Evolutionary conservation across 2,888 invertebrate genomes (phyloP).

Genomic region (Pimpla rufipes): DNA sequence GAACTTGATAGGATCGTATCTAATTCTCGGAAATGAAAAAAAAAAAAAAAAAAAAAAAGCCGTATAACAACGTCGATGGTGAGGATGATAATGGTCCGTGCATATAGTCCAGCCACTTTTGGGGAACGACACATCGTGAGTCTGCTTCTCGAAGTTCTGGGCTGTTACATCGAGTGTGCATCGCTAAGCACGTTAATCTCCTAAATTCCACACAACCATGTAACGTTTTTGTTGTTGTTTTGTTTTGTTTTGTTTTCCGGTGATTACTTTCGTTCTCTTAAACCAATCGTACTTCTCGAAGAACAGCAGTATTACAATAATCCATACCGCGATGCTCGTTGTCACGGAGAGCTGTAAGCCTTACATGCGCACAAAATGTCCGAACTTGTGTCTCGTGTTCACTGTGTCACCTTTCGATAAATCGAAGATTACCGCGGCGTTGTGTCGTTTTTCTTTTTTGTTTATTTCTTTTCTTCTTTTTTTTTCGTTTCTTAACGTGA

Average conservation of each 20-base stretch:
- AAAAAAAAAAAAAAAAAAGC: too few relatives aligned
- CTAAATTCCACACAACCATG: conserved; percentile 26
- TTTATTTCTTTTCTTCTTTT: conserved; percentile 19
- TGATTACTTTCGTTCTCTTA: conserved; percentile 28
- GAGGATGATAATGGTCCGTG: conserved; percentile 37
- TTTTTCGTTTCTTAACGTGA: conserved; percentile 14
- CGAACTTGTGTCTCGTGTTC: conserved; percentile 51
- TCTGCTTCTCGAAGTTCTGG: conserved; percentile 29
- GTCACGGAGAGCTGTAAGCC: conserved; percentile 52
- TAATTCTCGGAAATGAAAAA: conserved; percentile 42
- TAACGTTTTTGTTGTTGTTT: conserved; percentile 16
- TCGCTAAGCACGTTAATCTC: conserved; percentile 13
- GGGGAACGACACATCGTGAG: conserved; percentile 24
- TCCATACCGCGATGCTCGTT: conserved; percentile 44
- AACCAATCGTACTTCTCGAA: conserved; percentile 52
- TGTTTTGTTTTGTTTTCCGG: conserved; percentile 28
- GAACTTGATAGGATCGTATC: conserved; percentile 36
- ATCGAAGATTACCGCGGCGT: conserved; percentile 54
- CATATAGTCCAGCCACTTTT: conserved; percentile 45
- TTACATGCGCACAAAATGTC: conserved; percentile 63
- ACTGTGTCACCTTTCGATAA: conserved; percentile 51
- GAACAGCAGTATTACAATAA: conserved; percentile 27
- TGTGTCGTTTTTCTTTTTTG: conserved; percentile 10
- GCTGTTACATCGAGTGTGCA: conserved; percentile 50
- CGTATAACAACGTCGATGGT: conserved; percentile 29